A percentile compares a stretch with the other conserved stretches of the same genome.
phyloP scores from a whole-genome alignment of 2,797 vertebrate species.

The Corythornis leucogaster region DNA sequence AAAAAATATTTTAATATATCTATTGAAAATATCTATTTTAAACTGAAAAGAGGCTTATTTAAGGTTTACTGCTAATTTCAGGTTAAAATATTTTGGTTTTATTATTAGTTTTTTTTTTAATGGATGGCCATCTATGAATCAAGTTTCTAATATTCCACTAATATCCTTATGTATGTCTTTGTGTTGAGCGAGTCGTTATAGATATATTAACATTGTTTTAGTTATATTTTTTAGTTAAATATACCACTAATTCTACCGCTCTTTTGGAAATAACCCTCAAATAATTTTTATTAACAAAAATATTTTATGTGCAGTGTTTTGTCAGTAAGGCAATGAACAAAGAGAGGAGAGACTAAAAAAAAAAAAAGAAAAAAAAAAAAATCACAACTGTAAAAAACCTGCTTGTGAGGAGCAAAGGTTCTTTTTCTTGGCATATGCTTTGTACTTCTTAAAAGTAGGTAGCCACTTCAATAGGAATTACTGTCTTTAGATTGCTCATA shows the following conservation, averaged over 20 bases:
- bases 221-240: background rate
- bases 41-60: background rate
- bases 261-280: background rate
- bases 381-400: background rate
- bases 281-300: background rate
- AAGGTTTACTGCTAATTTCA: background rate
- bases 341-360: background rate
- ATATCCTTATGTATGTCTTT: background rate
- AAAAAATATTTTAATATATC: background rate
- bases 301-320: background rate
- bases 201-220: background rate
- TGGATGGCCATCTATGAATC: background rate
- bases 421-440: background rate
- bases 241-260: background rate
- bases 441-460: background rate
- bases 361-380: background rate
- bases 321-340: background rate
- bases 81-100: background rate
- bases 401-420: background rate
- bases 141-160: background rate
- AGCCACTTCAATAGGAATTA: background rate
- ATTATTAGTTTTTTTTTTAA: background rate
- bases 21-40: background rate
- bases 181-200: background rate
- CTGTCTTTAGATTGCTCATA: background rate